Percentiles rank a stretch among this genome's conserved stretches.
Evolutionary conservation across 2,888 invertebrate genomes (phyloP).

Genomic region (Subacronicta megacephala): DNA sequence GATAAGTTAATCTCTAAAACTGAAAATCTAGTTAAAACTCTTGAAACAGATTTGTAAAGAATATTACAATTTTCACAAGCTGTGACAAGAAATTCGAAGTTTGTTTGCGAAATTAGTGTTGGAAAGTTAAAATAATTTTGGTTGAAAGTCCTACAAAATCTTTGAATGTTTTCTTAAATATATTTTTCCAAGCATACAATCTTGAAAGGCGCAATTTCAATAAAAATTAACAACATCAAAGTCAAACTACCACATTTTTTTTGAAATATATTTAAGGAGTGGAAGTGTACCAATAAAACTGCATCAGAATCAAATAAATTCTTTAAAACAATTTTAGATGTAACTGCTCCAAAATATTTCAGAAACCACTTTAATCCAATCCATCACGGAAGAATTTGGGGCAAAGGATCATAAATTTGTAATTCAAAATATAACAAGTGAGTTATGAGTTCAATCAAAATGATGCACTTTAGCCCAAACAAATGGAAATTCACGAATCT

Average conservation of each 20-base stretch:
- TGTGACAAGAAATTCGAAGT: constrained; percentile 3
- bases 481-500: constrained; percentile 23
- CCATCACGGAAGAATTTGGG: background rate
- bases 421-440: constrained; percentile 23
- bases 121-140: background rate
- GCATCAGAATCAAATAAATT: too few relatives aligned
- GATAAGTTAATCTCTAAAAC: too few relatives aligned
- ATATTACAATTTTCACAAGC: constrained; percentile 3
- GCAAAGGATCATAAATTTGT: constrained; percentile 14
- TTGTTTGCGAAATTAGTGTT: background rate
- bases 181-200: background rate
- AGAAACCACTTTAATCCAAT: background rate
- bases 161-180: too few relatives aligned
- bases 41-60: constrained; percentile 4
- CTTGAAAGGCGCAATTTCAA: too few relatives aligned
- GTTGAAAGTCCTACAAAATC: too few relatives aligned
- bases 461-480: constrained; percentile 27
- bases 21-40: too few relatives aligned
- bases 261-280: too few relatives aligned
- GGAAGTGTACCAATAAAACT: too few relatives aligned
- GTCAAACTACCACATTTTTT: too few relatives aligned
- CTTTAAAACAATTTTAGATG: too few relatives aligned
- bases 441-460: constrained; percentile 25
- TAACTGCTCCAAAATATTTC: background rate
- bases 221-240: too few relatives aligned